These are phyloP conservation scores for Drosophila diplacantha DNA, from an alignment of 2,888 invertebrate genomes.

Conservation along the genomic window DNA sequence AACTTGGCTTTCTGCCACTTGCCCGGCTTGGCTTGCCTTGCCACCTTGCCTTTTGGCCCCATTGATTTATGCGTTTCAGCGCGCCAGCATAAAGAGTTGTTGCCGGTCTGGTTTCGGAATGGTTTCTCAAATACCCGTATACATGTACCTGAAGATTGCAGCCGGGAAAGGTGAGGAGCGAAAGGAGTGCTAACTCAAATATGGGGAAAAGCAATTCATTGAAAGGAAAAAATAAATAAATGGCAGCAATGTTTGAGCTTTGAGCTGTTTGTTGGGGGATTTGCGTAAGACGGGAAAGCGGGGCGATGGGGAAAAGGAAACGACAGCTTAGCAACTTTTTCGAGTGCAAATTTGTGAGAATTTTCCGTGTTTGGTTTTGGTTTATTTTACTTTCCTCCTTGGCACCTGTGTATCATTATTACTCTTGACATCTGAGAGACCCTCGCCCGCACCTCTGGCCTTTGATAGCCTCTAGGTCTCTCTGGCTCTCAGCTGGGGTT, in stretches of 20 bases:
- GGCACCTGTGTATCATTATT: slow-evolving; percentile 50
- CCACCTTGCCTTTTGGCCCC: slow-evolving; percentile 34
- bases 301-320: slow-evolving; percentile 29
- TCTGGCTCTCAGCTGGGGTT: slow-evolving; percentile 1
- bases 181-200: slow-evolving; percentile 57
- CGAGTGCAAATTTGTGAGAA: slow-evolving; percentile 58
- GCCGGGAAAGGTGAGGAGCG: slow-evolving; percentile 18
- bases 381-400: slow-evolving; percentile 12
- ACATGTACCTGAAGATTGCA: slow-evolving; percentile 16
- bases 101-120: slow-evolving; percentile 9
- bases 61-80: slow-evolving; percentile 60
- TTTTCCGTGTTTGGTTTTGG: slow-evolving; percentile 34
- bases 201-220: slow-evolving; percentile 40
- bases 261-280: slow-evolving; percentile 42
- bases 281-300: slow-evolving; percentile 15
- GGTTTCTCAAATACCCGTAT: slow-evolving; percentile 15
- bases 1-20: slow-evolving; percentile 55
- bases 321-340: slow-evolving; percentile 52
- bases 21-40: slow-evolving; percentile 13
- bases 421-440: slow-evolving; percentile 50
- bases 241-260: slow-evolving; percentile 29
- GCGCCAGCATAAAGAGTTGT: slow-evolving; percentile 47
- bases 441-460: slow-evolving; percentile 1
- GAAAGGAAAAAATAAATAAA: slow-evolving; percentile 33
- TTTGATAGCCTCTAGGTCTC: slow-evolving; percentile 8